Evolutionary conservation across 2,888 invertebrate species (phyloP).

Genomic region (Mythimna lalbum): DNA sequence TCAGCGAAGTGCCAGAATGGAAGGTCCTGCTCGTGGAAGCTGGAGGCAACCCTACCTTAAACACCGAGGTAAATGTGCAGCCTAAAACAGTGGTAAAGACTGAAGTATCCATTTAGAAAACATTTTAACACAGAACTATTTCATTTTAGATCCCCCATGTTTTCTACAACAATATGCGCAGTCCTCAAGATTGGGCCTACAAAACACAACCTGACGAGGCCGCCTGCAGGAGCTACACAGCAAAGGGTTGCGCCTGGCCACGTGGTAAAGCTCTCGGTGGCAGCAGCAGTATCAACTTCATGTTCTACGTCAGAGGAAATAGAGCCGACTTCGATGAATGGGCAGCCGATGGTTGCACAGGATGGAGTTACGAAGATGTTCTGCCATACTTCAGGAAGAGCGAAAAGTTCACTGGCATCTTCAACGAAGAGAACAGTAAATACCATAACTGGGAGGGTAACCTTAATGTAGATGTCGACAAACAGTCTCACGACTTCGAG

Average conservation of each 20-base stretch:
- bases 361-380: constrained; percentile 93
- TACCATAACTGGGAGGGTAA: constrained; percentile 86
- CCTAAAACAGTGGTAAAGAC: background rate
- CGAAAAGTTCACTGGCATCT: constrained; percentile 60
- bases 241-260: constrained; percentile 88
- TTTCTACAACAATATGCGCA: constrained; percentile 71
- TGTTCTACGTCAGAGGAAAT: constrained; percentile 91
- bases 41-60: constrained; percentile 91
- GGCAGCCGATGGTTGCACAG: constrained; percentile 89
- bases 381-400: constrained; percentile 93
- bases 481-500: constrained; percentile 87
- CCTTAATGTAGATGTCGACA: constrained; percentile 91
- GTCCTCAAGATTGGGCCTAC: constrained; percentile 89
- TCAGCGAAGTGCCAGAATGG: constrained; percentile 91
- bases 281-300: constrained; percentile 91
- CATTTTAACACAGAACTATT: background rate
- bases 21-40: constrained; percentile 91
- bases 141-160: constrained; percentile 68
- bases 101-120: background rate
- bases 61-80: constrained; percentile 80
- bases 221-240: constrained; percentile 79
- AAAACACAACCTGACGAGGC: constrained; percentile 83
- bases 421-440: constrained; percentile 89
- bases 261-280: constrained; percentile 92
- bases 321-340: constrained; percentile 89